Base-by-base conservation (phyloP, 2,113 vertebrate species). In the Eonycteris spelaea region DNA sequence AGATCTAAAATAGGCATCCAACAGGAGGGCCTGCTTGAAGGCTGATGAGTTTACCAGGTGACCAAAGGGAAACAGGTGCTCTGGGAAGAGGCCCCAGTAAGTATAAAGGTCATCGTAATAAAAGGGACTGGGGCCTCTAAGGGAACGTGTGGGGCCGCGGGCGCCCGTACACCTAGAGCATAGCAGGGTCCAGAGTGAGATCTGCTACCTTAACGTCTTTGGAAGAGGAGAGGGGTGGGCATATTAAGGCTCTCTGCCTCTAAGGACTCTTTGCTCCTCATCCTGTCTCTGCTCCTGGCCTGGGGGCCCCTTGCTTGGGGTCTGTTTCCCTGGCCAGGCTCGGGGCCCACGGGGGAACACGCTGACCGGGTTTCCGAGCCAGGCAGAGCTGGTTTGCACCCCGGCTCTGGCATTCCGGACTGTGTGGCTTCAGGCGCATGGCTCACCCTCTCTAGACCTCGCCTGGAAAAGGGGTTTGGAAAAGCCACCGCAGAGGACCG, bases 261-360 rank as follows among this genome's bases (percentile, higher is more conserved):
- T 13, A 0, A 5, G 14, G 19, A 9, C 45, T 28, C 18, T 33
- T 48, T 11, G 33, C 10, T 80, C 14, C 12, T 6, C 0, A 0
- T 10, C n/a, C 53, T 21, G 74, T 73, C 35, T 53, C 63, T 21
- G n/a, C n/a, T 30, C 28, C 57, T 53, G 55, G 33, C 48, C 68
- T 24, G 11, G 14, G 22, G 21, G 21, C 63, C 0, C 1, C 21
- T 2, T 28, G 7, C 28, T 6, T 22, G 61, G 55, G 78, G 33
- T 57, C 45, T 55, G 1, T n/a, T 67, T 48, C 61, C 63, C 55
- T 67, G 38, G 28, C 33, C 19, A 38, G 35, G 3, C 30, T 63
- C 19, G 18, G 40, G 57, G 6, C 8, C 43, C 0, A 1, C 6
- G 0, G 0, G 82, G 53, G 19, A 35, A 21, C 0, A 0, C 48